phyloP scores from a whole-genome alignment of 1,140 invertebrate genomes.

The Drosophila elegans region DNA sequence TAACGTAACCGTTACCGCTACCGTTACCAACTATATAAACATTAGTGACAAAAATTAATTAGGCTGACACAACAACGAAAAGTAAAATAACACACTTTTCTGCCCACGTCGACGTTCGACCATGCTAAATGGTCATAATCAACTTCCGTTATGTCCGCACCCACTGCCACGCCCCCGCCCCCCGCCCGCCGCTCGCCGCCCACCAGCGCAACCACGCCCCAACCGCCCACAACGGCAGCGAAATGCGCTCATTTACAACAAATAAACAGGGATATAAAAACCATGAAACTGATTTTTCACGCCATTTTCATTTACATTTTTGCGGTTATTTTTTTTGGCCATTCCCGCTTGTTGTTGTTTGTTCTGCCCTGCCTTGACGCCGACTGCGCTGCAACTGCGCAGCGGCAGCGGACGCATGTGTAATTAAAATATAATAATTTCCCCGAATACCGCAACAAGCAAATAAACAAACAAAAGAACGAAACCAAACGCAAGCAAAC shows the following conservation, averaged over 20 bases:
- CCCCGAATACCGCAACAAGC: conserved; percentile 52
- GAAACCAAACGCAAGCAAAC: conserved; percentile 25
- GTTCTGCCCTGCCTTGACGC: conserved; percentile 42
- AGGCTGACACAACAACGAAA: conserved; percentile 38
- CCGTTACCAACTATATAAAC: conserved; percentile 56
- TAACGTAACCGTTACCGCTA: conserved; percentile 19
- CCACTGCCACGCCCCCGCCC: conserved; percentile 21
- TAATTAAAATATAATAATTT: conserved; percentile 84
- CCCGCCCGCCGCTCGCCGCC: too few relatives aligned
- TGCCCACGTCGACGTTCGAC: conserved; percentile 15
- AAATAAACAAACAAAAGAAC: conserved; percentile 54
- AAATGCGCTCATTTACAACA: conserved; percentile 72
- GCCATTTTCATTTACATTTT: conserved; percentile 82
- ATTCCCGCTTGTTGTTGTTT: conserved; percentile 51
- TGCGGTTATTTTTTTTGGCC: conserved; percentile 48
- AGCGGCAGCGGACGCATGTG: conserved; percentile 62
- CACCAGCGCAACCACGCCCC: background rate
- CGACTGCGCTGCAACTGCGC: conserved; percentile 25
- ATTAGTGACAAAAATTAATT: conserved; percentile 78
- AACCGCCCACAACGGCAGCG: too few relatives aligned
- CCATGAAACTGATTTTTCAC: conserved; percentile 84
- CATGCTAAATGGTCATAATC: conserved; percentile 78
- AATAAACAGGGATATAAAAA: conserved; percentile 82
- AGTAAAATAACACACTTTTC: conserved; percentile 30
- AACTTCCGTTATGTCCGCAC: conserved; percentile 67